phyloP scores from a whole-genome alignment of 2,113 vertebrate genomes.

The Silurus meridionalis region DNA sequence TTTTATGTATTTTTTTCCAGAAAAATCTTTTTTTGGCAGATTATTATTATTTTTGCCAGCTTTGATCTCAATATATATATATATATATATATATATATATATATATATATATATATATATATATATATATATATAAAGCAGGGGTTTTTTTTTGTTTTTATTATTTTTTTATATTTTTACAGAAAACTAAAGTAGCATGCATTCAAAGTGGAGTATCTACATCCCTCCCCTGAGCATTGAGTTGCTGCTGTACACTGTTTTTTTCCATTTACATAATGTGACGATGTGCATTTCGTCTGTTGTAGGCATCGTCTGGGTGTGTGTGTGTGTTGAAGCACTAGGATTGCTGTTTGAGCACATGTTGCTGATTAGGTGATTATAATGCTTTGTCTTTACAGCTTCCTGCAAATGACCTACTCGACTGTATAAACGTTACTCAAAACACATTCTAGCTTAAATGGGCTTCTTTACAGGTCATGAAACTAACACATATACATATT shows the following conservation, averaged over 20 bases:
- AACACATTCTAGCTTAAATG: neutral
- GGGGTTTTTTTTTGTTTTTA: slow-evolving; percentile 10
- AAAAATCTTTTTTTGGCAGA: no score
- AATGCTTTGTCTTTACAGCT: neutral
- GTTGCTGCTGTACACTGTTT: neutral
- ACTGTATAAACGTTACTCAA: neutral
- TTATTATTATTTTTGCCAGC: no score
- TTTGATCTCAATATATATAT: no score
- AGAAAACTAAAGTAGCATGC: slow-evolving; percentile 20
- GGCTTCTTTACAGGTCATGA: neutral
- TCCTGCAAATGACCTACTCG: neutral
- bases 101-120: no score
- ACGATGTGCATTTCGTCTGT: neutral
- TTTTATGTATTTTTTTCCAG: no score
- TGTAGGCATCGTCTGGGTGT: no score
- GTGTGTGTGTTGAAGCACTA: neutral
- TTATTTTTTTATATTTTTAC: slow-evolving; percentile 35
- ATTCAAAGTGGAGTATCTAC: slow-evolving; percentile 6
- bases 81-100: no score
- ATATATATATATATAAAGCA: no score
- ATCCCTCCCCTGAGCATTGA: slow-evolving; percentile 11
- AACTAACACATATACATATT: neutral
- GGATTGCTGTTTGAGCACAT: neutral
- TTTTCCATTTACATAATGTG: neutral
- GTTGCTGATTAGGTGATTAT: neutral